Percentiles rank a stretch among this genome's conserved stretches.
Evolutionary conservation across 2,888 invertebrate species (phyloP).

Genomic region (Schrankia costaestrigalis): DNA sequence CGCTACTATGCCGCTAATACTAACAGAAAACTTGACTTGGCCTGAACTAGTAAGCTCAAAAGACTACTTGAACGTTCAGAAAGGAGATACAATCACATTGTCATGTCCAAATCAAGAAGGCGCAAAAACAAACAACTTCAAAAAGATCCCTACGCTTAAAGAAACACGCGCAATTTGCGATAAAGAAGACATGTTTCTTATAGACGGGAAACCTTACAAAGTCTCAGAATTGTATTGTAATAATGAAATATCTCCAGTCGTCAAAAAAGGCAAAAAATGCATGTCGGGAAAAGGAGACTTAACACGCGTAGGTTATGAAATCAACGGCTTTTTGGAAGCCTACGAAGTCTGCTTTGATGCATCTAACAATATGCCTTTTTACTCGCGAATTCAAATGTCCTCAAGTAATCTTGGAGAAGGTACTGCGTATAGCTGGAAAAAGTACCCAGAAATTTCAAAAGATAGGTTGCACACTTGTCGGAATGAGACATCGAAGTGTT

Average conservation of each 20-base stretch:
- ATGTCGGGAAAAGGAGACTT: slow-evolving; percentile 19
- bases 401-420: slow-evolving; percentile 1
- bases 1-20: slow-evolving; percentile 19
- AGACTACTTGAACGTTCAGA: slow-evolving; percentile 9
- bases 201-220: slow-evolving; percentile 14
- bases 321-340: slow-evolving; percentile 17
- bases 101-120: slow-evolving; percentile 16
- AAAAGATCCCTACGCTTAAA: slow-evolving; percentile 11
- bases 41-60: slow-evolving; percentile 7
- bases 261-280: slow-evolving; percentile 19
- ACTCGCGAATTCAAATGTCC: slow-evolving; percentile 12
- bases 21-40: slow-evolving; percentile 16
- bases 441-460: slow-evolving; percentile 11
- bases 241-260: slow-evolving; percentile 12
- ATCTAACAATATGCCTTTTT: slow-evolving; percentile 20
- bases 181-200: slow-evolving; percentile 15
- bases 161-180: slow-evolving; percentile 18
- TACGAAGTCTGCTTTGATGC: slow-evolving; percentile 30
- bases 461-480: slow-evolving; percentile 16
- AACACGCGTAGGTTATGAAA: slow-evolving; percentile 27
- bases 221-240: slow-evolving; percentile 25
- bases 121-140: slow-evolving; percentile 15
- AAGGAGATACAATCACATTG: slow-evolving; percentile 13
- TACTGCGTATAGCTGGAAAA: slow-evolving; percentile 12
- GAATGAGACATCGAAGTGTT: slow-evolving; percentile 10